Conservation (phyloP, 2,113 vertebrate species). For the Anoura caudifer region DNA sequence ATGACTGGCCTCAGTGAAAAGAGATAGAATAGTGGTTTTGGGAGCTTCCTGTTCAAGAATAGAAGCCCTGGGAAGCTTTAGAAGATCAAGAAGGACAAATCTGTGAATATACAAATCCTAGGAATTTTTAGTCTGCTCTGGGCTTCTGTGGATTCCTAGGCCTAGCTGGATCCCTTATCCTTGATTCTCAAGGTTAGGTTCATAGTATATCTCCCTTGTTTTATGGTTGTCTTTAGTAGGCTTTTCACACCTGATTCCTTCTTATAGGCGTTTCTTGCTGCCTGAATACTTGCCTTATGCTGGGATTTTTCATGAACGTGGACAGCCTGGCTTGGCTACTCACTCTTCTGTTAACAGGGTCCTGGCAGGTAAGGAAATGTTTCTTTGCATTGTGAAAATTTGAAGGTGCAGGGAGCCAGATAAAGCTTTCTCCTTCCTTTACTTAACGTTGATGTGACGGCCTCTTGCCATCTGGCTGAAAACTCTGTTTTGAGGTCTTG, state of each 20-base stretch:
- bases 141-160: background rate
- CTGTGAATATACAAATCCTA: background rate
- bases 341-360: constrained; percentile 99
- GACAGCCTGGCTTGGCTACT: constrained; percentile 96
- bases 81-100: background rate
- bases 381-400: constrained; percentile 52
- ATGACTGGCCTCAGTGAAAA: background rate
- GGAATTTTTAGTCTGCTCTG: background rate
- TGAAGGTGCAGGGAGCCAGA: background rate
- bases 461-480: background rate
- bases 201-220: background rate
- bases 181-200: background rate
- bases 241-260: constrained; percentile 41
- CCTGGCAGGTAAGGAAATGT: constrained; percentile 88
- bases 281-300: constrained; percentile 99
- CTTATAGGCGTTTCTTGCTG: constrained; percentile 92
- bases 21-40: background rate
- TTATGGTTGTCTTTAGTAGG: background rate
- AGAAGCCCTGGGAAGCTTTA: background rate
- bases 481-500: background rate
- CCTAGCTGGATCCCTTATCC: background rate
- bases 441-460: background rate
- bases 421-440: background rate
- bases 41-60: background rate
- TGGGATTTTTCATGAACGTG: constrained; percentile 98